Evolutionary conservation across 2,888 invertebrate genomes (phyloP).

Genomic region (Notodonta dromedarius): DNA sequence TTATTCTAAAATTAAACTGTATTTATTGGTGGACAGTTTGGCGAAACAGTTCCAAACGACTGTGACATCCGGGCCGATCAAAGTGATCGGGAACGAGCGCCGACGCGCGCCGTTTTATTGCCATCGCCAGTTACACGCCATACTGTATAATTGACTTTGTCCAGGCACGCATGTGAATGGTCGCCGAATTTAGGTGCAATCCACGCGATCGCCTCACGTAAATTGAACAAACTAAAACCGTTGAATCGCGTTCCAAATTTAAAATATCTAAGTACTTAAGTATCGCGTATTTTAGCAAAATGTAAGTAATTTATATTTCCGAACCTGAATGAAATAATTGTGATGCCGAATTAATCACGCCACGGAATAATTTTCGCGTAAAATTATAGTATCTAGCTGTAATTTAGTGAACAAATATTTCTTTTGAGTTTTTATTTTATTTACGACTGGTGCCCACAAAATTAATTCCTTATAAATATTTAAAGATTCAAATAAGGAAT

Average conservation of each 20-base stretch:
- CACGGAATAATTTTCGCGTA: neutral
- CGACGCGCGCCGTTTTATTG: slow-evolving; percentile 62
- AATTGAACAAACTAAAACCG: slow-evolving; percentile 28
- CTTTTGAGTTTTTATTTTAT: slow-evolving; percentile 24
- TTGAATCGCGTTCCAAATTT: slow-evolving; percentile 22
- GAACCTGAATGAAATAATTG: neutral
- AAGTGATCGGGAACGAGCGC: slow-evolving; percentile 70
- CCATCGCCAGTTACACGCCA: slow-evolving; percentile 29
- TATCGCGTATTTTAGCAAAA: neutral
- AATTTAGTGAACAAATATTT: slow-evolving; percentile 30
- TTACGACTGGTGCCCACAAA: slow-evolving; percentile 30
- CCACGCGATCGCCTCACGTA: slow-evolving; percentile 30
- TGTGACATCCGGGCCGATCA: slow-evolving; percentile 78
- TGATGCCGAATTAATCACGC: neutral
- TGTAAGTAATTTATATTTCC: neutral
- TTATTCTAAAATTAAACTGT: slow-evolving; percentile 73
- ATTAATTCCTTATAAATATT: slow-evolving; percentile 43
- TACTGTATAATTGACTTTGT: slow-evolving; percentile 44
- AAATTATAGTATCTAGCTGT: neutral
- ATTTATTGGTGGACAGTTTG: slow-evolving; percentile 63
- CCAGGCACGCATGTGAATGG: slow-evolving; percentile 41
- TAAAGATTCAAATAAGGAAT: slow-evolving; percentile 38
- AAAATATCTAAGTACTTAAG: slow-evolving; percentile 15
- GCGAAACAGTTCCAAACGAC: slow-evolving; percentile 62
- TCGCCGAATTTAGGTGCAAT: slow-evolving; percentile 41